Evolutionary conservation across 2,113 vertebrate species (phyloP), one percentile per base, ranked within the genome.

Genomic region (Boulengeromyrus knoepffleri): DNA sequence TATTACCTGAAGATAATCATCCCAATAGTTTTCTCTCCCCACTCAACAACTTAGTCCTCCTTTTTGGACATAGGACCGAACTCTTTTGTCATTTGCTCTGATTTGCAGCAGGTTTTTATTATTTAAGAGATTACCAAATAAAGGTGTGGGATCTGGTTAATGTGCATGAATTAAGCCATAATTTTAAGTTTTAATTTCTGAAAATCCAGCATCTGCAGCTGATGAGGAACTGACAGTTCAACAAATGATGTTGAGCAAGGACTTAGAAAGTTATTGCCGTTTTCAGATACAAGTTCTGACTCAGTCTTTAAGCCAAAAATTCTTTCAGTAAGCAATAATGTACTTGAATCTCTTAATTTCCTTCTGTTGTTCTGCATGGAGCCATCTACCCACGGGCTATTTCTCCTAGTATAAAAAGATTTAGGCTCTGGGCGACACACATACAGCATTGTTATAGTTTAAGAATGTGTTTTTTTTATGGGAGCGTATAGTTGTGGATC

Each of bases 341-440:
- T 52, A 27, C 85, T 52, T 50, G 12, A 87, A 49, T 87, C 85
- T 87, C 47, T 36, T 50, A 87, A 87, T 87, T 87, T 87, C 50
- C 85, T 42, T 53, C 85, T 87, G 31, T 53, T 87, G 27, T 87
- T 87, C 27, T 87, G 31, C 50, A 87, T 53, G 5, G n/a, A 31
- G 24, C 47, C 85, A 53, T 53, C 47, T 87, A 53, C 47, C 85
- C 85, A 53, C 1, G 2, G 7, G 49, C 12, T 39, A 87, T 53
- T 53, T 53, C 85, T 87, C 13, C 85, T 87, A 36, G 85, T 53
- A 39, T 53, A 87, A 87, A 87, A 87, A 87, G 3, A 87, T 27
- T 17, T 52, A 24, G 49, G 85, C 36, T 87, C 36, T 15, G 31
- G 85, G 13, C 17, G 5, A 36, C 13, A 36, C 47, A 53, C 39